phyloP scores from a whole-genome alignment of 2,888 invertebrate species.

The Cheiracanthium punctorium region DNA sequence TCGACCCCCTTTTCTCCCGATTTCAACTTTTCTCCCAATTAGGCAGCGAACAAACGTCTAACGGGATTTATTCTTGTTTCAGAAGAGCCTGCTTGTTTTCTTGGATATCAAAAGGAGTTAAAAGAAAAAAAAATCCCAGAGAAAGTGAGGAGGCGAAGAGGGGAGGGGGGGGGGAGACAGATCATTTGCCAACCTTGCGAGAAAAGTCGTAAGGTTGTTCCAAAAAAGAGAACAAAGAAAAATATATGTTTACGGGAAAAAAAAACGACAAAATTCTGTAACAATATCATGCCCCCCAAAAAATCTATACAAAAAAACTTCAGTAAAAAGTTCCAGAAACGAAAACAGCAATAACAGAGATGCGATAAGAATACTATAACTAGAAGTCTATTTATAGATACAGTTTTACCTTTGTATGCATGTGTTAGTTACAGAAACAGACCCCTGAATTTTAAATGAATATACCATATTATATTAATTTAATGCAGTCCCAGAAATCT shows the following conservation, averaged over 20 bases:
- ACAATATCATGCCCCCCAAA: neutral
- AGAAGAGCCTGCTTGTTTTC: constrained; percentile 50
- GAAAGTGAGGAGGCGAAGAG: constrained; percentile 23
- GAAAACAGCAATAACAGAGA: neutral
- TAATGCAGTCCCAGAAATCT: too few relatives aligned
- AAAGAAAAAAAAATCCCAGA: constrained; percentile 31
- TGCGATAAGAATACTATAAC: neutral
- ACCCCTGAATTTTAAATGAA: too few relatives aligned
- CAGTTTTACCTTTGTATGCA: too few relatives aligned
- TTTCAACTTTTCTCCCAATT: constrained; percentile 45
- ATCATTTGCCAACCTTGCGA: neutral
- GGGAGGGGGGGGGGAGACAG: neutral
- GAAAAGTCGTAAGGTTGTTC: neutral
- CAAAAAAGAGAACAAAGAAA: neutral
- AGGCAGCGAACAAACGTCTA: constrained; percentile 55
- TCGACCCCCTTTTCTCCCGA: constrained; percentile 12
- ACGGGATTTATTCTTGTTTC: constrained; percentile 65
- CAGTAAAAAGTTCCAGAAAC: neutral
- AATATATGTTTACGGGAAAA: neutral
- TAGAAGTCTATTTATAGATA: neutral
- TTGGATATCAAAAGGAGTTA: constrained; percentile 41
- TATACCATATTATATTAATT: too few relatives aligned
- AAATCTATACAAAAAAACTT: neutral
- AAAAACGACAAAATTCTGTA: neutral
- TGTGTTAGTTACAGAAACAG: too few relatives aligned